Evolutionary conservation across 2,888 invertebrate genomes (phyloP), one percentile per base, ranked within the genome.

Genomic region (Synergus umbraculus): DNA sequence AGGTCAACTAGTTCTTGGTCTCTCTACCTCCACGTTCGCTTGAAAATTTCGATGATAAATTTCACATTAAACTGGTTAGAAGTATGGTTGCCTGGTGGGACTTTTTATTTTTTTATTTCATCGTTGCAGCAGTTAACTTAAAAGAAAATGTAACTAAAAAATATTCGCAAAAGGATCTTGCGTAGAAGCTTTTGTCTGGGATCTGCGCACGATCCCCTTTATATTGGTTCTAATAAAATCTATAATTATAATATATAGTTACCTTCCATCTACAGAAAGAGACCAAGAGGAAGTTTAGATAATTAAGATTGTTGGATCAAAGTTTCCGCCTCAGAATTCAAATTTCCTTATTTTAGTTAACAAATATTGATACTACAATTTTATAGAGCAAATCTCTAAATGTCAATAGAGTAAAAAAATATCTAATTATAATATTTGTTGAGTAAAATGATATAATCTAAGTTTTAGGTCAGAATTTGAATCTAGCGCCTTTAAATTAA

Each of bases 1-100:
- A 73, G 54, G 73, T 73, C 73, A 73, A 73, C 54, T 73, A 54
- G 73, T 41, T 73, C 49, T 49, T 37, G 37, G 9, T 41, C 73
- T 73, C 54, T 49, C 60, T 60, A 5, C 22, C 22, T 60, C 37
- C 37, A 37, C 37, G 49, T 54, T 37, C 54, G 37, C n/a, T n/a
- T 54, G 10, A 69, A 60, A 69, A 15, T 69, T 54, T 49, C 29
- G 69, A 69, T 49, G 49, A 22, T 49, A 37, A 22, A 73, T 73
- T 54, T 15, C 10, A 37, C 15, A 49, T 49, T 22, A 54, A 73
- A 73, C 13, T 73, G 73, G 37, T 37, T 4, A 41, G n/a, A 5
- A 41, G 37, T 10, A 60, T 60, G 13, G 22, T 46, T 46, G 12
- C 46, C 5, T 22, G 13, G 13, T 44, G 18, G 9, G 0, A 66